These are phyloP conservation scores for Colostygia pectinataria DNA, from an alignment of 2,888 invertebrate species.

Conservation along the genomic window DNA sequence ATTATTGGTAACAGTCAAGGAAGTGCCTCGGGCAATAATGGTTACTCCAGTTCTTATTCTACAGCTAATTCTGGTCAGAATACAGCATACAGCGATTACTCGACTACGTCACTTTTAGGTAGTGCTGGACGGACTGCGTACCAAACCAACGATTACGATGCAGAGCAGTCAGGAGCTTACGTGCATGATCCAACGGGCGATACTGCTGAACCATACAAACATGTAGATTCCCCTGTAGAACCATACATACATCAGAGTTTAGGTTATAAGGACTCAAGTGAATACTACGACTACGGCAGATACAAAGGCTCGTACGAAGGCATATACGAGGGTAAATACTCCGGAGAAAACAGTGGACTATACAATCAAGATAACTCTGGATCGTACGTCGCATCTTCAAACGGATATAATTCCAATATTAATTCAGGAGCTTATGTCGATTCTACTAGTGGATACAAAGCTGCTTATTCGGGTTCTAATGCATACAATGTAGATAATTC, in stretches of 20 bases:
- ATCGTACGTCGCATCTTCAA: slow-evolving; percentile 41
- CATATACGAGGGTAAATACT: slow-evolving; percentile 34
- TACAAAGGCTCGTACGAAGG: slow-evolving; percentile 48
- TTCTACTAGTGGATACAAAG: slow-evolving; percentile 21
- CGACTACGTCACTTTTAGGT: slow-evolving; percentile 28
- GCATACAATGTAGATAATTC: slow-evolving; percentile 12
- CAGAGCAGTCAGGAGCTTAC: slow-evolving; percentile 70
- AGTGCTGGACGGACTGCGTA: slow-evolving; percentile 41
- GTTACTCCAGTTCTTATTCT: slow-evolving; percentile 16
- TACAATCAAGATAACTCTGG: slow-evolving; percentile 59
- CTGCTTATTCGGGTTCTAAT: slow-evolving; percentile 3
- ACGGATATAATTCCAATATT: slow-evolving; percentile 33
- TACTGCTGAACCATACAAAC: slow-evolving; percentile 69
- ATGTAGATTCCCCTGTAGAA: slow-evolving; percentile 59
- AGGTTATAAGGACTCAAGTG: slow-evolving; percentile 55
- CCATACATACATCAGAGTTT: slow-evolving; percentile 64
- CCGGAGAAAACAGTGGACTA: slow-evolving; percentile 44
- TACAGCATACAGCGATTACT: slow-evolving; percentile 31
- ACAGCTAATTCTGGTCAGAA: slow-evolving; percentile 15
- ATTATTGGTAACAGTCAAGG: slow-evolving; percentile 31
- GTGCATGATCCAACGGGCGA: slow-evolving; percentile 76
- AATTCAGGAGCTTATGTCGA: slow-evolving; percentile 38
- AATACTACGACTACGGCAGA: slow-evolving; percentile 48
- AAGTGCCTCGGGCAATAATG: slow-evolving; percentile 26
- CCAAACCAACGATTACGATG: slow-evolving; percentile 49